These are phyloP conservation scores for Lophius americanus DNA, from an alignment of 2,797 vertebrate genomes.

Conservation along the genomic window DNA sequence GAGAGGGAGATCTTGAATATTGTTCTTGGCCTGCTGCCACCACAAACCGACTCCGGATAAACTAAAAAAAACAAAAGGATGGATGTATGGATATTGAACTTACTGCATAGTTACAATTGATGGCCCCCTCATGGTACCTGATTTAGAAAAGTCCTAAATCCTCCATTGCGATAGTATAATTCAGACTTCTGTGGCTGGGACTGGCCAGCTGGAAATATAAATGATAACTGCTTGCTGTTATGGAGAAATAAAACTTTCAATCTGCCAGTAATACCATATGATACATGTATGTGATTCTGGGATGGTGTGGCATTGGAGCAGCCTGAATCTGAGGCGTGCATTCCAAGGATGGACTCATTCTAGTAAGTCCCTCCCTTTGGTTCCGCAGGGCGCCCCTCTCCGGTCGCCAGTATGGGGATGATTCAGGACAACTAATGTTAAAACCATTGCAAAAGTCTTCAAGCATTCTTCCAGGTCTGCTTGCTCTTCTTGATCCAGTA, in stretches of 20 bases:
- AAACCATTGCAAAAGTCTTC: background rate
- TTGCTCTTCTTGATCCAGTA: background rate
- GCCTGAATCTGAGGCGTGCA: conserved; percentile 48
- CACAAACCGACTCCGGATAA: too few relatives aligned
- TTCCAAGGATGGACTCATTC: conserved; percentile 48
- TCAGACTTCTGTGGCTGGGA: too few relatives aligned
- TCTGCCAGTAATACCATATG: conserved; percentile 30
- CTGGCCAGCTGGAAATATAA: too few relatives aligned
- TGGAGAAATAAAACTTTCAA: background rate
- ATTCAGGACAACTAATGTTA: conserved; percentile 19
- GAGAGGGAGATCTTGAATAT: too few relatives aligned
- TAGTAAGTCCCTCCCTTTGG: conserved; percentile 43
- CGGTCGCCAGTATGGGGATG: conserved; percentile 5
- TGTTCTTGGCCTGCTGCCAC: too few relatives aligned
- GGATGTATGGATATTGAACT: too few relatives aligned
- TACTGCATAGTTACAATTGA: too few relatives aligned
- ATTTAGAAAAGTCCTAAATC: too few relatives aligned
- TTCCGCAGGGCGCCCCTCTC: conserved; percentile 18
- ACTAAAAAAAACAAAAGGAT: too few relatives aligned
- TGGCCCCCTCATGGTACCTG: too few relatives aligned
- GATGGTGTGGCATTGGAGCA: conserved; percentile 20
- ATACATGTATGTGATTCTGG: conserved; percentile 41
- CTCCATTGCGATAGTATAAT: too few relatives aligned
- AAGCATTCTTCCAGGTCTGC: conserved; percentile 3
- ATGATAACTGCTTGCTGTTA: background rate